These are phyloP conservation scores for Craseonycteris thonglongyai DNA, from an alignment of 2,113 vertebrate species.

Conservation along the genomic window DNA sequence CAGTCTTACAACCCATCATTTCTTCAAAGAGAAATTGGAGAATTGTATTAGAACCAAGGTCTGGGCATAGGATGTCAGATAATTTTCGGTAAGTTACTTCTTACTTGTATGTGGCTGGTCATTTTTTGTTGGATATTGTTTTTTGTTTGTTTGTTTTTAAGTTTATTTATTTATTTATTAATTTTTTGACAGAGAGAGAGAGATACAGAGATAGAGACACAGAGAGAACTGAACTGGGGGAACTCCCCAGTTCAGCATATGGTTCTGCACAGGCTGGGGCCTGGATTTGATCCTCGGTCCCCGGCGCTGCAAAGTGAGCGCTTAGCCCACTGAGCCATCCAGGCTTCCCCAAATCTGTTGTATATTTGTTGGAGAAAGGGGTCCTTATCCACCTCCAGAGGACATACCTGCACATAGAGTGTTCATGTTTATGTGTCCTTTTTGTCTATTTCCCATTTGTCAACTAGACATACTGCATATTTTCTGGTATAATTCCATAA, in stretches of 20 bases:
- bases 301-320: too few relatives aligned
- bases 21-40: background rate
- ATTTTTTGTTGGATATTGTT: background rate
- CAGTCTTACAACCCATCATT: background rate
- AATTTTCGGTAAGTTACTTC: background rate
- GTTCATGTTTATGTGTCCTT: background rate
- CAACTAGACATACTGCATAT: background rate
- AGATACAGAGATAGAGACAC: too few relatives aligned
- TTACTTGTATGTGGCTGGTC: background rate
- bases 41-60: background rate
- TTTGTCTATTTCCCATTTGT: background rate
- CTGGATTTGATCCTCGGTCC: too few relatives aligned
- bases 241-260: too few relatives aligned
- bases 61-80: background rate
- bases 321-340: too few relatives aligned
- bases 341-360: too few relatives aligned
- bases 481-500: background rate
- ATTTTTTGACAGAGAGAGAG: too few relatives aligned
- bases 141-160: too few relatives aligned
- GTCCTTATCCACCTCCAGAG: background rate
- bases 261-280: too few relatives aligned
- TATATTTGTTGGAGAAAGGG: background rate
- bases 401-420: rapidly evolving
- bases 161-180: too few relatives aligned
- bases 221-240: too few relatives aligned